phyloP scores from a whole-genome alignment of 2,888 invertebrate species.

The Andrena fulva region DNA sequence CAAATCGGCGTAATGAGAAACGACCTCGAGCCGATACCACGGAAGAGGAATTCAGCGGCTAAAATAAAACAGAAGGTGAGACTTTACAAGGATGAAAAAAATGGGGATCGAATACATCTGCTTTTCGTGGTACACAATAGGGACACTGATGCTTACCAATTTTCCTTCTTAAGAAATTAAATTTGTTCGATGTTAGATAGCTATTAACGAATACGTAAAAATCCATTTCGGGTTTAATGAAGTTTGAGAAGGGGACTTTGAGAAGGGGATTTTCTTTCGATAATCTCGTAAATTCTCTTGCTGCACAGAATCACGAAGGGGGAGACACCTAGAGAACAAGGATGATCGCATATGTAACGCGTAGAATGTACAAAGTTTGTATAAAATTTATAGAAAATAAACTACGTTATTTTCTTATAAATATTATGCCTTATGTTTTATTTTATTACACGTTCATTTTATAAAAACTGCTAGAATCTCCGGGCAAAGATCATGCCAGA shows the following conservation, averaged over 20 bases:
- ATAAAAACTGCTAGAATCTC: conserved; percentile 44
- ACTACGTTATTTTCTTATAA: conserved; percentile 50
- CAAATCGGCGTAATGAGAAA: conserved; percentile 40
- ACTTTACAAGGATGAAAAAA: not conserved
- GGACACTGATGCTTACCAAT: not conserved
- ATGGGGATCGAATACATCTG: not conserved
- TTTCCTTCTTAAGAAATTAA: not conserved
- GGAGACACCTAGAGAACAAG: not conserved
- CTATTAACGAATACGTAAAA: not conserved
- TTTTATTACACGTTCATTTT: conserved; percentile 35
- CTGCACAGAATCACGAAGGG: conserved; percentile 17
- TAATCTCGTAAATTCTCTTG: not conserved
- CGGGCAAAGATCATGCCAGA: conserved; percentile 18
- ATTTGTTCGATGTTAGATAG: no score
- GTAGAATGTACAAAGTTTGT: conserved; percentile 24
- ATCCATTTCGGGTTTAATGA: not conserved
- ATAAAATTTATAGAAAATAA: conserved; percentile 36
- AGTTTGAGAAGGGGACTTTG: not conserved
- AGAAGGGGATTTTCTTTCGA: no score
- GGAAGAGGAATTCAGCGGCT: conserved; percentile 18
- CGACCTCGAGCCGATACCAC: not conserved
- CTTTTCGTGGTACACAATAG: not conserved
- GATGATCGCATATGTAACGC: conserved; percentile 5
- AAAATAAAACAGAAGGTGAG: conserved; percentile 27
- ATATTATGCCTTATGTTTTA: conserved; percentile 48